These are phyloP conservation scores for Drosophila robusta DNA, from an alignment of 2,888 invertebrate genomes.

Conservation along the genomic window DNA sequence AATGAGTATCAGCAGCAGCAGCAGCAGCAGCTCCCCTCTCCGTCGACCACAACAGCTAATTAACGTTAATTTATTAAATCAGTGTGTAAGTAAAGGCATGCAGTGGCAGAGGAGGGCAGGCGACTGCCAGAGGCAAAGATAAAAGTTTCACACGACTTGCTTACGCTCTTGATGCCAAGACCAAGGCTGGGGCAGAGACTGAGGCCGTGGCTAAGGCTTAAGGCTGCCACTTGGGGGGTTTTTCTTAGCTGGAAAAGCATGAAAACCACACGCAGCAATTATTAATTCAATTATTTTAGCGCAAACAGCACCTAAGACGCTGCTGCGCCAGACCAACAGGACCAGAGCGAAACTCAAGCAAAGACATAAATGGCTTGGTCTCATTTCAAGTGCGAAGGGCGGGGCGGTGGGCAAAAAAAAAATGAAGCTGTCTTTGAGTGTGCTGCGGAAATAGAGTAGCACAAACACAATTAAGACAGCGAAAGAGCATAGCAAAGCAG, in stretches of 20 bases:
- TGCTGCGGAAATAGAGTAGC: conserved; percentile 75
- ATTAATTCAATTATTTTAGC: conserved; percentile 84
- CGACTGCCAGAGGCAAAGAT: conserved; percentile 58
- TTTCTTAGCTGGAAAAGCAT: conserved; percentile 82
- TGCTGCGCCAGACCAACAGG: conserved; percentile 32
- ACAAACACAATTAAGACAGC: conserved; percentile 75
- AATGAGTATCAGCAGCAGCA: conserved; percentile 26
- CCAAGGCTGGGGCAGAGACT: conserved; percentile 21
- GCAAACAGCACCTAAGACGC: conserved; percentile 81
- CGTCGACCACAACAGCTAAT: conserved; percentile 81
- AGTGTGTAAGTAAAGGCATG: conserved; percentile 81
- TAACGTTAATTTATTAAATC: conserved; percentile 85
- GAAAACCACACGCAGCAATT: conserved; percentile 85
- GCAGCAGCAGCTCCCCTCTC: not conserved
- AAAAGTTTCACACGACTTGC: conserved; percentile 77
- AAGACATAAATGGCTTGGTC: conserved; percentile 72
- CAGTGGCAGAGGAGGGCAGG: conserved; percentile 21
- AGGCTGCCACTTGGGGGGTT: conserved; percentile 29
- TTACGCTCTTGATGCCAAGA: conserved; percentile 25
- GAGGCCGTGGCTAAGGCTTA: conserved; percentile 43
- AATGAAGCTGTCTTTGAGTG: conserved; percentile 48
- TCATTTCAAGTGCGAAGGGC: conserved; percentile 44
- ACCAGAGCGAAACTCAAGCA: conserved; percentile 41
- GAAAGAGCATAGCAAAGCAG: conserved; percentile 52
- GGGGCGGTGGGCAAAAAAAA: conserved; percentile 6